Percentiles rank a stretch among this genome's conserved stretches.
Evolutionary conservation across 2,888 invertebrate genomes (phyloP).

Genomic region (Acanthosepion esculentum): DNA sequence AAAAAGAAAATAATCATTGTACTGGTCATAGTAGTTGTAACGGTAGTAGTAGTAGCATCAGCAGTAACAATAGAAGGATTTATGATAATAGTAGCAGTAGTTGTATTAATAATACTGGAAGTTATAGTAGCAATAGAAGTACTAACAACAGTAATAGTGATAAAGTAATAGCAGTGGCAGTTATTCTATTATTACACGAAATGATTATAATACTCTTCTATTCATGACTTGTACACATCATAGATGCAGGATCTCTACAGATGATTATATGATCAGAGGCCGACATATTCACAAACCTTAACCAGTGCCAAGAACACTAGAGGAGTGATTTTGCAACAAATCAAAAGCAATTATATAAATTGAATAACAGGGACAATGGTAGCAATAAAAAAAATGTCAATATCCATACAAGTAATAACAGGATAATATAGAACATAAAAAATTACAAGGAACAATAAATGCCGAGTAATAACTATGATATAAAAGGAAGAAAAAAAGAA

Average conservation of each 20-base stretch:
- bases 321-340: not conserved
- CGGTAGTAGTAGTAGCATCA: not conserved
- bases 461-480: too few relatives aligned
- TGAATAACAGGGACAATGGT: not conserved
- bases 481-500: not conserved
- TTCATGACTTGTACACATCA: not conserved
- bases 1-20: not conserved
- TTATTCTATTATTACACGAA: not conserved
- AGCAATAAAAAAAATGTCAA: not conserved
- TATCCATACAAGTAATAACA: too few relatives aligned
- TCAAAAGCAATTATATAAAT: not conserved
- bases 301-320: not conserved
- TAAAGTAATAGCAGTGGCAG: not conserved
- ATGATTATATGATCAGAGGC: not conserved
- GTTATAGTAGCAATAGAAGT: not conserved
- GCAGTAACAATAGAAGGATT: not conserved
- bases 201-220: not conserved
- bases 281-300: not conserved
- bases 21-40: conserved; percentile 5
- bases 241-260: too few relatives aligned
- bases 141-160: not conserved
- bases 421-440: too few relatives aligned
- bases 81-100: not conserved
- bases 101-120: not conserved
- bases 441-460: too few relatives aligned